These are phyloP conservation scores for Balearica regulorum DNA, from an alignment of 2,797 vertebrate genomes.

Conservation along the genomic window DNA sequence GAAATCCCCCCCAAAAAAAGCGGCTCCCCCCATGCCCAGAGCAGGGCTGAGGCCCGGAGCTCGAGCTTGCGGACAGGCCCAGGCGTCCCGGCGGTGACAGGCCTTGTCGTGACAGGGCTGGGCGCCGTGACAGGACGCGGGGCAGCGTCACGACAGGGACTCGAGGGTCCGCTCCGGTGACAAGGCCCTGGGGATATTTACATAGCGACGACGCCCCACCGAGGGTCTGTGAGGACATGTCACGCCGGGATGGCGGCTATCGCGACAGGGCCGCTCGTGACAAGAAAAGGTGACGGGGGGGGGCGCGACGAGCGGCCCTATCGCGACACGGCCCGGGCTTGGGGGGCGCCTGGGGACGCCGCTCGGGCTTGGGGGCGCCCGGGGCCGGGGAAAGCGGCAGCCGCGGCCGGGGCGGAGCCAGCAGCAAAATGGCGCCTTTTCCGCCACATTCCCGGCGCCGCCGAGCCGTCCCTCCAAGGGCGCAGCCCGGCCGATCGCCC, in stretches of 20 bases:
- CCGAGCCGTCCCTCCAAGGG: neutral
- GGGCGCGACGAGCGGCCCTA: neutral
- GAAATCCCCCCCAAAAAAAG: too few species aligned
- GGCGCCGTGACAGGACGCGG: neutral
- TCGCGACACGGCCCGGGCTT: neutral
- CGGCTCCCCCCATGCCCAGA: neutral
- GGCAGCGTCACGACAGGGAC: neutral
- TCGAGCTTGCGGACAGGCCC: neutral
- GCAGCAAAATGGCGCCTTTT: constrained; percentile 30
- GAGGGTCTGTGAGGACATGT: neutral
- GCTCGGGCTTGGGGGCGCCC: too few species aligned
- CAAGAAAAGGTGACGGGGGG: rapidly evolving
- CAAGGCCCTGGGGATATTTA: too few species aligned
- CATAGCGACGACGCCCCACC: neutral
- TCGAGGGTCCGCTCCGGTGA: neutral
- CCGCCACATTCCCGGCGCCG: neutral
- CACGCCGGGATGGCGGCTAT: neutral
- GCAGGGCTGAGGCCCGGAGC: neutral
- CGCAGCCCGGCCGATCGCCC: neutral
- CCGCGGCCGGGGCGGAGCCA: neutral
- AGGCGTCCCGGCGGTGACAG: neutral
- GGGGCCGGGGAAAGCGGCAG: neutral
- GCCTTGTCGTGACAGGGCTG: neutral
- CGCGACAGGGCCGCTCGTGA: neutral
- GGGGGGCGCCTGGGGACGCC: neutral